Evolutionary conservation across 2,888 invertebrate species (phyloP), one percentile per base, ranked within the genome.

Genomic region (Volucella inanis): DNA sequence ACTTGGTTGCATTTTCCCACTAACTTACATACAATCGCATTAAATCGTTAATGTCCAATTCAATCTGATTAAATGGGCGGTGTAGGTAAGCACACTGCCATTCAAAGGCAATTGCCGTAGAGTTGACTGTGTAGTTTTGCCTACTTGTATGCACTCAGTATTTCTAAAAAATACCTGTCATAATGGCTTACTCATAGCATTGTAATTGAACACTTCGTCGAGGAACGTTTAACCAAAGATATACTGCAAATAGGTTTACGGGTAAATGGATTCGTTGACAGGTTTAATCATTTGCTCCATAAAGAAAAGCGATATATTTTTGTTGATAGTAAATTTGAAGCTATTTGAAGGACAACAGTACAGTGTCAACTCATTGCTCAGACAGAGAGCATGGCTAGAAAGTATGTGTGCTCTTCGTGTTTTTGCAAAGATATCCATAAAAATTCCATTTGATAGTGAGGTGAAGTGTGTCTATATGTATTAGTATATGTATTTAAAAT

Each of bases 131-230:
- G 45, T 67, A 71, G 59, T n/a, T 65, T 47, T 71, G 52, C 52
- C 61, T 14, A 47, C 22, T 67, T 61, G 52, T 68, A 45, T 70
- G 31, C 57, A 61, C 52, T 68, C 55, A 54, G 72, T 71, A 57
- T 75, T 68, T 75, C 83, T 49, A 84, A 79, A 84, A 79, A 79
- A 79, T 70, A 80, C 68, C 68, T 8, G 45, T 15, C 41, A 31
- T 61, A 78, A 78, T 79, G 52, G 52, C 14, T 18, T 57, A 31
- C 15, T 52, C 57, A 65, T 68, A 57, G 79, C 74, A 22, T 72
- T 74, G 50, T 83, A 68, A 83, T 72, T 74, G 75, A 75, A 49
- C 41, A 75, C 80, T 84, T 84, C 83, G 75, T 84, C 80, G 75
- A 79, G 70, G 18, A 50, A 8, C 31, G 10, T 74, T 79, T 54